Percentiles rank a stretch among this genome's conserved stretches.
These are phyloP conservation scores for Xanthorhoe designata DNA, from an alignment of 2,888 invertebrate species.

Conservation along the genomic window DNA sequence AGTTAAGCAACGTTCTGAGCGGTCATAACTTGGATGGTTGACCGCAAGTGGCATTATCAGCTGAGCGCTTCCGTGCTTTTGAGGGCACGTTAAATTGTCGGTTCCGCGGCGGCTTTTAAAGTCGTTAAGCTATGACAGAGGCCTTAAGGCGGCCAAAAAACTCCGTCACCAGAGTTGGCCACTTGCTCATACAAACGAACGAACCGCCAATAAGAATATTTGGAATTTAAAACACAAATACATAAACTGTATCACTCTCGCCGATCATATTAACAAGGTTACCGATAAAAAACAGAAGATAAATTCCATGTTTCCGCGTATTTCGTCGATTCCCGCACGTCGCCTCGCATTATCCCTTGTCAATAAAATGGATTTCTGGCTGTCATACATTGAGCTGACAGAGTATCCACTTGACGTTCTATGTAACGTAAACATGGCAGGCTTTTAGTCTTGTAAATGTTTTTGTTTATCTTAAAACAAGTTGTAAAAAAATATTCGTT, in stretches of 20 bases:
- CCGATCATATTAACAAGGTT: not conserved
- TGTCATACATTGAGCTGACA: conserved; percentile 49
- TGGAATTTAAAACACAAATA: too few species aligned
- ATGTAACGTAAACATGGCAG: conserved; percentile 28
- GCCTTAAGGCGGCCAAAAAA: too few species aligned
- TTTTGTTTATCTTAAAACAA: conserved; percentile 4
- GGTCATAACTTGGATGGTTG: too few species aligned
- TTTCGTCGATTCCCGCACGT: conserved; percentile 40
- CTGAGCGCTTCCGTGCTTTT: too few species aligned
- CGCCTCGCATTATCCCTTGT: conserved; percentile 66
- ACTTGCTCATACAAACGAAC: too few species aligned
- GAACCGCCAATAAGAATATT: too few species aligned
- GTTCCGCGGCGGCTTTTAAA: too few species aligned
- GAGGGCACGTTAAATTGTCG: too few species aligned
- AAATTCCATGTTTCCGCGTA: conserved; percentile 19
- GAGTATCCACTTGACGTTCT: conserved; percentile 27
- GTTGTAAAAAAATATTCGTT: not conserved
- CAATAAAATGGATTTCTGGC: conserved; percentile 64
- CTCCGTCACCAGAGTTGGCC: too few species aligned
- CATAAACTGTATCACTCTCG: not conserved
- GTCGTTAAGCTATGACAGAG: too few species aligned
- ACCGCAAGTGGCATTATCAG: too few species aligned
- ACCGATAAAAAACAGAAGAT: conserved; percentile 3
- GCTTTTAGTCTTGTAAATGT: conserved; percentile 26
- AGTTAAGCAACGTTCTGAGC: too few species aligned